phyloP scores from a whole-genome alignment of 2,113 vertebrate species.

The Mirza zaza region DNA sequence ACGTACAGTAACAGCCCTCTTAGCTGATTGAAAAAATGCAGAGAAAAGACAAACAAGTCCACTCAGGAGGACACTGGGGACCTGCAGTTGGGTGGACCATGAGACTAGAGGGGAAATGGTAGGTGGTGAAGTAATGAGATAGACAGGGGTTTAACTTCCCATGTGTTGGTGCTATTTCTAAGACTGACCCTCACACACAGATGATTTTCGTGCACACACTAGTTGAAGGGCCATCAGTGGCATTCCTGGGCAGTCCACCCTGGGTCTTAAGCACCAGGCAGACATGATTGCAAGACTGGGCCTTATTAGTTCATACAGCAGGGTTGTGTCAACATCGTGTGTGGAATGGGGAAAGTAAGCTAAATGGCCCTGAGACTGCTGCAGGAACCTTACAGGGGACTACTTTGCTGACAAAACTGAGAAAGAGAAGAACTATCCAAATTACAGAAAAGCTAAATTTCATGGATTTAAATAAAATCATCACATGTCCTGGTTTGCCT shows the following conservation, averaged over 20 bases:
- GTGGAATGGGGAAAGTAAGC: not conserved
- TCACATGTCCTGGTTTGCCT: not conserved
- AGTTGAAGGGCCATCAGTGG: not conserved
- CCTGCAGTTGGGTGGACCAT: not conserved
- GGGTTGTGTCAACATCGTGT: not conserved
- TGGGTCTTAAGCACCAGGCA: not conserved
- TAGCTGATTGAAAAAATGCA: not conserved
- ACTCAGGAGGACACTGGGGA: not conserved
- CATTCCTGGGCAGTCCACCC: fast-evolving
- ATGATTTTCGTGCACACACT: not conserved
- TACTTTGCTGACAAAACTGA: not conserved
- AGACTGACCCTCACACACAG: too few relatives aligned
- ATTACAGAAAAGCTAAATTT: not conserved
- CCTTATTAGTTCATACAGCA: not conserved
- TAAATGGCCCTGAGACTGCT: not conserved
- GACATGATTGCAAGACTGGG: not conserved
- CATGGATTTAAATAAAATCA: not conserved
- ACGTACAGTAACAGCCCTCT: not conserved
- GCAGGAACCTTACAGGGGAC: not conserved
- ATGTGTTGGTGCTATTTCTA: fast-evolving
- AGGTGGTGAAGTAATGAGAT: not conserved
- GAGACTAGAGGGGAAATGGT: too few relatives aligned
- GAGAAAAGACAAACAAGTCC: not conserved
- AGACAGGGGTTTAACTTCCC: not conserved
- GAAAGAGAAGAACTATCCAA: not conserved